A percentile compares a stretch with the other conserved stretches of the same genome.
Evolutionary conservation across 2,797 vertebrate genomes (phyloP).

Genomic region (Alfaro cultratus): DNA sequence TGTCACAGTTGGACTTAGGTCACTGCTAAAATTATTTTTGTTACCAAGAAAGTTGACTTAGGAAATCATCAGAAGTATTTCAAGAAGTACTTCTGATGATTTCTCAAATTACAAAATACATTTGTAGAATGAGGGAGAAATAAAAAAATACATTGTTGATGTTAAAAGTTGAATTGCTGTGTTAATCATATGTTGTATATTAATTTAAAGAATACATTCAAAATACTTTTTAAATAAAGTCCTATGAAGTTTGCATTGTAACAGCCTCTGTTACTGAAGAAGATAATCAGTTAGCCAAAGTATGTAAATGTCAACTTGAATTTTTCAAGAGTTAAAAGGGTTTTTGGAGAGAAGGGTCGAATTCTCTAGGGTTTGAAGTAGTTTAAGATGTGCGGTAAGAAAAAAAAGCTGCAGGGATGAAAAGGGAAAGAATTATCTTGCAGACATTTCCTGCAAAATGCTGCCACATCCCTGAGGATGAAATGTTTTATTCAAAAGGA

Average conservation of each 20-base stretch:
- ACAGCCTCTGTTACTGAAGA: neutral
- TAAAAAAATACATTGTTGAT: neutral
- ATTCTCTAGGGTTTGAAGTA: conserved; percentile 43
- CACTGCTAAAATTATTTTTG: too few species aligned
- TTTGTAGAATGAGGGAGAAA: neutral
- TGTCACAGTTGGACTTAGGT: neutral
- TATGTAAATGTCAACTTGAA: conserved; percentile 4
- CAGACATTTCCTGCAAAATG: conserved; percentile 58
- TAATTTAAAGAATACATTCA: neutral
- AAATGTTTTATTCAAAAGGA: conserved; percentile 76
- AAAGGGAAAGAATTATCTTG: conserved; percentile 58
- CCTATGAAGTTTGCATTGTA: neutral
- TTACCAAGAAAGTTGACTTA: too few species aligned
- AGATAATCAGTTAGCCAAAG: conserved; percentile 2
- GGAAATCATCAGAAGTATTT: too few species aligned
- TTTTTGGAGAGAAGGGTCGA: conserved; percentile 9
- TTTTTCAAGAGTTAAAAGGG: neutral
- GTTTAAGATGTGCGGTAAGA: conserved; percentile 26
- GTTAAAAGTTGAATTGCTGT: neutral
- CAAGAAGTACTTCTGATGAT: neutral
- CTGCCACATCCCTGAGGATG: conserved; percentile 51
- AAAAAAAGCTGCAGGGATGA: conserved; percentile 40
- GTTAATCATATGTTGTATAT: neutral
- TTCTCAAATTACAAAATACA: neutral
- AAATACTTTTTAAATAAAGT: neutral